These are phyloP conservation scores for Micropterix aruncella DNA, from an alignment of 2,888 invertebrate species.

Conservation along the genomic window DNA sequence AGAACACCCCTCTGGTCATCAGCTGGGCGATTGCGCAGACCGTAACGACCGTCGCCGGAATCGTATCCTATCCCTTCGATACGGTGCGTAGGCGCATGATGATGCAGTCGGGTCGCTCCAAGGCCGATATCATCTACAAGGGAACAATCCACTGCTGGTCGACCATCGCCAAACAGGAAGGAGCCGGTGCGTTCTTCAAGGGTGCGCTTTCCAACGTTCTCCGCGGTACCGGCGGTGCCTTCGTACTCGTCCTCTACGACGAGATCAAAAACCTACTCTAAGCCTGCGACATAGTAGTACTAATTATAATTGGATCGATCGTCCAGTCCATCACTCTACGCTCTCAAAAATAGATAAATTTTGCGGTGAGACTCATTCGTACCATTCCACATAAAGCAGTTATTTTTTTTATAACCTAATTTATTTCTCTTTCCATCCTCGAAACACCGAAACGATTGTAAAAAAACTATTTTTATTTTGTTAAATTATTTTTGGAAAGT, in stretches of 20 bases:
- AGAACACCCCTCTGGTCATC: constrained; percentile 81
- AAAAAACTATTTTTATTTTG: no score
- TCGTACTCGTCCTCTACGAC: constrained; percentile 87
- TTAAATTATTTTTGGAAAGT: no score
- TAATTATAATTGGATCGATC: no score
- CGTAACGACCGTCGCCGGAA: constrained; percentile 66
- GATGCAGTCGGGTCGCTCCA: constrained; percentile 92
- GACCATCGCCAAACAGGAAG: constrained; percentile 76
- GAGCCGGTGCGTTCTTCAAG: constrained; percentile 82
- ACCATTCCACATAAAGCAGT: no score
- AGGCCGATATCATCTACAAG: constrained; percentile 76
- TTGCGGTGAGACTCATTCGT: no score
- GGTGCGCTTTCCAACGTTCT: constrained; percentile 91
- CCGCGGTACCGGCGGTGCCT: constrained; percentile 88
- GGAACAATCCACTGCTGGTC: constrained; percentile 85
- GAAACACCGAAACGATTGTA: no score
- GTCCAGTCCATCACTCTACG: no score
- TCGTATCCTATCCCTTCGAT: constrained; percentile 94
- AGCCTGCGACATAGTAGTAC: no score
- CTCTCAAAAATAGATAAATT: no score
- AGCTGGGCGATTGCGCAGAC: constrained; percentile 92
- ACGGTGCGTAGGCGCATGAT: constrained; percentile 94
- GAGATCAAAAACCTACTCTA: constrained; percentile 65
- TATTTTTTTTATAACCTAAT: no score
- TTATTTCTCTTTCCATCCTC: no score